Base-by-base conservation (phyloP, 2,888 invertebrate genomes). In the Cataglyphis livida region DNA sequence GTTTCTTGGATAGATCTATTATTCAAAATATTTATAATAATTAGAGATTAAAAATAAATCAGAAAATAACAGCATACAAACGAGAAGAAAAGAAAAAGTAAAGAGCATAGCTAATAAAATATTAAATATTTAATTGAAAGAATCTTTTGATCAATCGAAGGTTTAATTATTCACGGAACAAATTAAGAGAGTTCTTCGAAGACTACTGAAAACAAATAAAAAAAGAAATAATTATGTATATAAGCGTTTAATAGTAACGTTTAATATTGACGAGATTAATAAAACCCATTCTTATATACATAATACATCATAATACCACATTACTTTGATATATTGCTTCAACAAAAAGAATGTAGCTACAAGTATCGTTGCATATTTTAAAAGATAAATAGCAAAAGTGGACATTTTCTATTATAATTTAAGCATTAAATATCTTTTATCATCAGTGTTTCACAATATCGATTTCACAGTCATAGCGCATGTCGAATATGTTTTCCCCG, bases 91-190 rank as follows among this genome's bases (percentile, higher is more conserved):
- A 12, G 21, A 61, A 48, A 76, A 70, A 35, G 10, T 41, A 59
- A 68, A 48, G n/a, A n/a, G 28, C 21, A 21, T 0, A 44, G 32
- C 18, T 78, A 78, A 78, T 79, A 25, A 12, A 61, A 79, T 71
- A 79, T 79, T 79, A 71, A 79, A 79, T 79, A 71, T 71, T 79
- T 79, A 71, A 78, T 78, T 78, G 71, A 78, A 78, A 5, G 10
- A 35, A 12, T 44, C 71, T 79, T 78, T 61, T 59, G 71, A 61
- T 71, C 25, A 21, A 71, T 32, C 35, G 3, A 71, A 59, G 21
- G 4, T 41, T 79, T 79, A 44, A 71, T 71, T 79, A 79, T 59
- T 59, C 59, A 25, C 7, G 15, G 5, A 59, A 79, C 25, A 7
- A 59, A 59, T 57, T 59, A 71, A 35, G 18, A 76, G 25, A 38